Percentiles rank a stretch among this genome's conserved stretches.
Evolutionary conservation across 2,888 invertebrate genomes (phyloP).

Genomic region (Allygus modestus): DNA sequence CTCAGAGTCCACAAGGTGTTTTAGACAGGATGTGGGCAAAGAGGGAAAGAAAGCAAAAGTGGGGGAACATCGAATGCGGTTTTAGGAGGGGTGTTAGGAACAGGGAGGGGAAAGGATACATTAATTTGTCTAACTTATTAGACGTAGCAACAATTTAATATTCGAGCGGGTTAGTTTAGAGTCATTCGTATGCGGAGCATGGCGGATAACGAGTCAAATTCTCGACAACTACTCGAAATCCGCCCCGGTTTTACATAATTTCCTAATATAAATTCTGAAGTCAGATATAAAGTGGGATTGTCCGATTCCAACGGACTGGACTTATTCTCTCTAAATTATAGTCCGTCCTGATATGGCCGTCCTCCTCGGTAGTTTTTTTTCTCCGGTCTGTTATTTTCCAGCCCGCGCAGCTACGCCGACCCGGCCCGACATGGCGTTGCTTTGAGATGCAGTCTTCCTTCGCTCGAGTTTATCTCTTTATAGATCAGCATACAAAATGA

Average conservation of each 20-base stretch:
- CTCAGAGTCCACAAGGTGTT: too few relatives aligned
- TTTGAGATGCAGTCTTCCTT: not conserved
- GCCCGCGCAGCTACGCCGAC: not conserved
- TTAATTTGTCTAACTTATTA: constrained; percentile 64
- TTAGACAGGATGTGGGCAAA: too few relatives aligned
- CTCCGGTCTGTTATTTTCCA: constrained; percentile 53
- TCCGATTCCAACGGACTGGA: constrained; percentile 41
- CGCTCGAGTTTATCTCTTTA: too few relatives aligned
- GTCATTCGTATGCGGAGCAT: constrained; percentile 47
- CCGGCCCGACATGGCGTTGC: not conserved
- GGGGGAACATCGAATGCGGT: not conserved
- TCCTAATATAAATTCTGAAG: constrained; percentile 54
- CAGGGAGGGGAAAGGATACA: constrained; percentile 52
- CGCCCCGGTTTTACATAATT: constrained; percentile 53
- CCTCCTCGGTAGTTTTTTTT: constrained; percentile 49
- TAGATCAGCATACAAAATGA: constrained; percentile 14
- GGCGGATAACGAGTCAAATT: constrained; percentile 15
- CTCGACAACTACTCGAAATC: constrained; percentile 54
- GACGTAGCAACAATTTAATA: constrained; percentile 59
- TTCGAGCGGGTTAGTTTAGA: constrained; percentile 49
- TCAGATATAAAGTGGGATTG: constrained; percentile 44
- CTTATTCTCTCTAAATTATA: constrained; percentile 57
- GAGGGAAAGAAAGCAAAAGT: too few relatives aligned
- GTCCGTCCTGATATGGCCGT: constrained; percentile 28
- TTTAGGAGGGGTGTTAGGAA: not conserved